Base-by-base conservation (phyloP, 2,888 invertebrate species). In the Onthophagus sagittarius region DNA sequence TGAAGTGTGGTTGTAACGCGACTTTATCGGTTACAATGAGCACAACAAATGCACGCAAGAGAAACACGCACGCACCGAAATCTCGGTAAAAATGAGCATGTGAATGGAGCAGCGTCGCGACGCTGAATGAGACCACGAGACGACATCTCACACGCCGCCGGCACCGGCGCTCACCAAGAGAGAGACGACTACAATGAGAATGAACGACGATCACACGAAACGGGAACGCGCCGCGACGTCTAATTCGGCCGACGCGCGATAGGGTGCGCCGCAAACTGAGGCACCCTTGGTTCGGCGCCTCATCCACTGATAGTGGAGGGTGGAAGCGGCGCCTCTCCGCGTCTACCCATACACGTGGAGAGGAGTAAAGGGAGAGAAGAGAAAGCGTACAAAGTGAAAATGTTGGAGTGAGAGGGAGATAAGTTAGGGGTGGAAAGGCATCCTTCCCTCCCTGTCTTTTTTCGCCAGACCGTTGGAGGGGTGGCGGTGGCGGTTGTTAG, bases 31-130 rank as follows among this genome's bases (percentile, higher is more conserved):
- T 31, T 67, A 67, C n/a, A 67, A 32, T n/a, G 32, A 67, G 32
- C 67, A 23, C 67, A 7, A 63, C 62, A 4, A 62, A 13, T 23
- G 39, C 39, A 53, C 39, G 39, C 39, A 53, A 53, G 39, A 7
- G 3, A 23, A 23, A 53, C 39, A 53, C 39, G 39, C 39, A 53
- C 39, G 39, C 7, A 53, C 39, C 13, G 33, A 9, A 6, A 67
- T 15, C 15, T 31, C 73, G 75, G 74, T 74, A 71, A 63, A 72
- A 73, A 74, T 75, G 72, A 72, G 75, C 73, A 67, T 75, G 73
- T 75, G 76, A 76, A 73, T 72, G 72, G 74, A 74, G 73, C 75
- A 33, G 71, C 78, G 78, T 76, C 78, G 75, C 77, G 76, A 77
- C 78, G 77, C 65, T 69, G 75, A 75, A 72, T 76, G 74, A 73